Base-by-base conservation (phyloP, 2,888 invertebrate species). In the Tyria jacobaeae region DNA sequence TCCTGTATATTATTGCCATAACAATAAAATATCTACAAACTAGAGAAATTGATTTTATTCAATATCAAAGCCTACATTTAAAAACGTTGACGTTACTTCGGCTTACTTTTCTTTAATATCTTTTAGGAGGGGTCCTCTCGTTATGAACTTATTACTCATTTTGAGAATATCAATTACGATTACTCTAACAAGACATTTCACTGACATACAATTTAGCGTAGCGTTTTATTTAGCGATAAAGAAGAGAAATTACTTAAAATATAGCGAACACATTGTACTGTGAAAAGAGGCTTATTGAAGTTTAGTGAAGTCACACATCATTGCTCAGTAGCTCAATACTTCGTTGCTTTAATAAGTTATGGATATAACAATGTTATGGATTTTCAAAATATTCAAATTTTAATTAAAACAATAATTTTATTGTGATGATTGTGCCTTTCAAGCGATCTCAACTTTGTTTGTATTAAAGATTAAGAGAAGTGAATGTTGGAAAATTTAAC, bases 181-280 rank as follows among this genome's bases (percentile, higher is more conserved):
- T 14, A 51, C 67, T 66, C 37, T 57, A 61, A 59, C 57, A 55
- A 65, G 68, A 57, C 66, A 53, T 65, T 67, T 64, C 60, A 52
- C 39, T 69, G 57, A 65, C 47, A 68, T 70, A 47, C 50, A 71
- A 68, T 71, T 62, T 69, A 70, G 68, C 70, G 52, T 55, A 59
- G 70, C 71, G 68, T 72, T 66, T 70, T 15, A 39, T 53, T 48
- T 77, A 74, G 78, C 77, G 50, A 69, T 73, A 81, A 75, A 73
- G 70, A 79, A 75, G 82, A 79, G 77, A 77, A 78, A 73, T 76
- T 64, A 70, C 70, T 77, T 74, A 73, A 39, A 53, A 53, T 70
- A 76, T 68, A 76, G 73, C 74, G 72, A 83, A 77, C 78, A 78
- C 70, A 74, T 76, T 77, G 73, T 76, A 76, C 72, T 79, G 81